Conservation (phyloP, 2,888 invertebrate species). For the Megastigmus dorsalis region DNA sequence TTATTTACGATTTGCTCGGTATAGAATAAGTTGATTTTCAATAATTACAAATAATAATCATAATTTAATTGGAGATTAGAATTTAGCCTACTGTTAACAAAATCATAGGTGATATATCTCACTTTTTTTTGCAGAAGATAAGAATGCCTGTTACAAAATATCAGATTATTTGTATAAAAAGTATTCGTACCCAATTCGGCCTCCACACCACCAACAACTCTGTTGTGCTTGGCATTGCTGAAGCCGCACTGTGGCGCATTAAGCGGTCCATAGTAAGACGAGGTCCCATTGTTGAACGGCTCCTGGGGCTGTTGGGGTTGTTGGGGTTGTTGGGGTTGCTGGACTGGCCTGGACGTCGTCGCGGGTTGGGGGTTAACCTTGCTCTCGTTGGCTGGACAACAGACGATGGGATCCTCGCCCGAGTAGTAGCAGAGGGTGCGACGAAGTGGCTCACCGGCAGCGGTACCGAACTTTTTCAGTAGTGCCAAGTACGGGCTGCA, state of each 20-base stretch:
- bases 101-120: no score
- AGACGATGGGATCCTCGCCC: conserved; percentile 81
- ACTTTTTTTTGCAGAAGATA: no score
- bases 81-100: no score
- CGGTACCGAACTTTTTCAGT: conserved; percentile 73
- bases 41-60: no score
- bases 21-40: no score
- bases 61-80: no score
- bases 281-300: no score
- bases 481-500: conserved; percentile 77
- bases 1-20: no score
- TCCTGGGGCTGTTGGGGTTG: conserved; percentile 40
- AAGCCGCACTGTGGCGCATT: conserved; percentile 78
- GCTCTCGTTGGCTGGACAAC: conserved; percentile 72
- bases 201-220: conserved; percentile 84
- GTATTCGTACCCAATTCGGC: conserved; percentile 80
- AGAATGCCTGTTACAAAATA: no score
- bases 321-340: background rate
- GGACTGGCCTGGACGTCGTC: conserved; percentile 36
- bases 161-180: no score
- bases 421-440: conserved; percentile 83
- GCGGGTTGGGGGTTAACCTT: background rate
- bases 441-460: conserved; percentile 77
- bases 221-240: conserved; percentile 77
- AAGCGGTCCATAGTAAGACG: conserved; percentile 58